Percentiles rank a stretch among this genome's conserved stretches.
These are phyloP conservation scores for Syrrhaptes paradoxus DNA, from an alignment of 2,113 vertebrate genomes.

Conservation along the genomic window DNA sequence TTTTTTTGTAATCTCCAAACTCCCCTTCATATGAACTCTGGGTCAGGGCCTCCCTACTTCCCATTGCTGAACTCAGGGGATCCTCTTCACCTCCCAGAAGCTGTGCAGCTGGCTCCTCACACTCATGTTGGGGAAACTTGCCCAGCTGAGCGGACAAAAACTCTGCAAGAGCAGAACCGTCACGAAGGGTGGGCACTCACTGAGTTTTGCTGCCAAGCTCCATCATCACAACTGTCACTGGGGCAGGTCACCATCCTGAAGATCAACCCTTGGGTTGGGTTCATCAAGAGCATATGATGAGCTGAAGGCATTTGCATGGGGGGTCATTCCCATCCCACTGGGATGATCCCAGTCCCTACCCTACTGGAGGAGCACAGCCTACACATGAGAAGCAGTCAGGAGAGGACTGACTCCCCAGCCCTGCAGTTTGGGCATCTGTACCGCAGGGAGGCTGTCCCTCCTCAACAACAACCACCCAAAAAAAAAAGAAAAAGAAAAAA, in stretches of 20 bases:
- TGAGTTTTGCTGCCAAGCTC: background rate
- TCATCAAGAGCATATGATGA: background rate
- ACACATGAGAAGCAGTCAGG: accelerated
- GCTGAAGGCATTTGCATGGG: background rate
- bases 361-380: background rate
- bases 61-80: background rate
- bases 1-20: background rate
- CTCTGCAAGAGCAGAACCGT: background rate
- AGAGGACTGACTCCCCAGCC: background rate
- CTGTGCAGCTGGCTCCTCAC: background rate
- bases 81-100: background rate
- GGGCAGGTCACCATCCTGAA: background rate
- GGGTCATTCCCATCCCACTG: background rate
- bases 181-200: background rate
- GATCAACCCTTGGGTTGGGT: background rate
- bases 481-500: background rate
- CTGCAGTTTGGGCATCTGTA: background rate
- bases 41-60: background rate
- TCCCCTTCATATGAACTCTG: background rate
- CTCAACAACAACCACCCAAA: background rate
- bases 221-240: background rate
- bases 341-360: background rate
- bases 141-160: background rate
- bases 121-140: background rate
- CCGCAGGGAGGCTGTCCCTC: background rate